phyloP scores from a whole-genome alignment of 2,888 invertebrate species.

The Erynnis tages region DNA sequence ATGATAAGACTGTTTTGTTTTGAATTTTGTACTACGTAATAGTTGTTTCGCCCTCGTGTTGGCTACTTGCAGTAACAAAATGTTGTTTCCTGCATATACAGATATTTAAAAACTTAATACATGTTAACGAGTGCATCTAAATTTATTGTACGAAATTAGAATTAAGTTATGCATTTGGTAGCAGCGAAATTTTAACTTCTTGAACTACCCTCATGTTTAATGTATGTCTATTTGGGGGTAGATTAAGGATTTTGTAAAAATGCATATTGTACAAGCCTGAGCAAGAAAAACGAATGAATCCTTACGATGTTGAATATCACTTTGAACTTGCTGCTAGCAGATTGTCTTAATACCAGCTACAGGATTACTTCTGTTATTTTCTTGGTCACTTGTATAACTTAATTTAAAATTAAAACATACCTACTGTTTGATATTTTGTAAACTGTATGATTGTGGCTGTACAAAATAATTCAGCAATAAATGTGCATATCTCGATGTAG shows the following conservation, averaged over 20 bases:
- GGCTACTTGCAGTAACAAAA: constrained; percentile 3
- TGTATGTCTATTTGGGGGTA: constrained; percentile 11
- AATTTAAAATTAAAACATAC: too few relatives aligned
- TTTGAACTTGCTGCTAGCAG: too few relatives aligned
- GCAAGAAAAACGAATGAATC: too few relatives aligned
- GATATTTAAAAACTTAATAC: too few relatives aligned
- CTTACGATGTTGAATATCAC: too few relatives aligned
- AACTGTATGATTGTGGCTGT: not conserved
- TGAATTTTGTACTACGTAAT: constrained; percentile 11
- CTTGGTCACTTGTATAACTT: too few relatives aligned
- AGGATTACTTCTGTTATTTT: too few relatives aligned
- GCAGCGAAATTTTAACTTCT: constrained; percentile 26
- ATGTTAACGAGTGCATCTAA: constrained; percentile 59
- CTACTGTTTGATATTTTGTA: not conserved
- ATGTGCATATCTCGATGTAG: constrained; percentile 16
- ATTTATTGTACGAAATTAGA: constrained; percentile 49
- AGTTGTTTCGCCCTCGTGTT: constrained; percentile 10
- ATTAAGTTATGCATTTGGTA: constrained; percentile 36
- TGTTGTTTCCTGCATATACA: constrained; percentile 33
- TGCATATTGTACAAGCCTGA: too few relatives aligned
- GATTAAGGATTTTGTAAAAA: too few relatives aligned
- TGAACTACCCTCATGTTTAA: not conserved
- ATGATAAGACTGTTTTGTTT: constrained; percentile 26
- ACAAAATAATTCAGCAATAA: constrained; percentile 15
- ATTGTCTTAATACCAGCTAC: too few relatives aligned